Conservation (phyloP, 2,888 invertebrate genomes). For the Erynnis tages region DNA sequence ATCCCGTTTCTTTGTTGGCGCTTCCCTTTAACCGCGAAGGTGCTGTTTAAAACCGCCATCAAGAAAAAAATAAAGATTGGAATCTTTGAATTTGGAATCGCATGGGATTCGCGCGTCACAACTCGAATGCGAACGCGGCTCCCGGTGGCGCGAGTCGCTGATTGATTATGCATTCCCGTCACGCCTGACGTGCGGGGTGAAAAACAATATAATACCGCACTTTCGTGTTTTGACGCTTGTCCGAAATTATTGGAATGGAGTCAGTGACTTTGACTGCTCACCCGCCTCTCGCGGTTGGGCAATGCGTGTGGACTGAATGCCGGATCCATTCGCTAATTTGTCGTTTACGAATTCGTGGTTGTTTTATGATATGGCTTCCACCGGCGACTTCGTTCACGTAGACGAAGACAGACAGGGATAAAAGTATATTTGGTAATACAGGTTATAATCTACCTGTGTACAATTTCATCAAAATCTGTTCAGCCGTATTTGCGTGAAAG, state of each 20-base stretch:
- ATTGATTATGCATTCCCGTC: conserved; percentile 78
- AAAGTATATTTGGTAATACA: no score
- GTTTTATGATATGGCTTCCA: neutral
- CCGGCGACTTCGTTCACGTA: no score
- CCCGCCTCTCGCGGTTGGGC: neutral
- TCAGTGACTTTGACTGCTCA: conserved; percentile 1
- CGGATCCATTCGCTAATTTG: neutral
- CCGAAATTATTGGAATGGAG: conserved; percentile 27
- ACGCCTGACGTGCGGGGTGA: conserved; percentile 58
- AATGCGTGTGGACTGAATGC: neutral
- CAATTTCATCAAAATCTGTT: no score
- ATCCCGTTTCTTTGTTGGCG: conserved; percentile 68
- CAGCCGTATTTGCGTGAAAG: no score
- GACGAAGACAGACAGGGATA: no score
- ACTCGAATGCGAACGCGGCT: conserved; percentile 45
- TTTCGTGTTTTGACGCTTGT: conserved; percentile 35
- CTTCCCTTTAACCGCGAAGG: conserved; percentile 56
- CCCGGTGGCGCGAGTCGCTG: conserved; percentile 73
- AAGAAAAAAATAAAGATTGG: conserved; percentile 58
- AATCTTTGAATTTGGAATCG: conserved; percentile 72
- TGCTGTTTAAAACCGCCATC: conserved; percentile 54
- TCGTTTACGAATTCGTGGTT: neutral
- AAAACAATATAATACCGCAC: conserved; percentile 52
- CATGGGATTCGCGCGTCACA: conserved; percentile 65
- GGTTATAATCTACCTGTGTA: no score